Evolutionary conservation across 2,888 invertebrate species (phyloP).

Genomic region (Drosophila lutescens): DNA sequence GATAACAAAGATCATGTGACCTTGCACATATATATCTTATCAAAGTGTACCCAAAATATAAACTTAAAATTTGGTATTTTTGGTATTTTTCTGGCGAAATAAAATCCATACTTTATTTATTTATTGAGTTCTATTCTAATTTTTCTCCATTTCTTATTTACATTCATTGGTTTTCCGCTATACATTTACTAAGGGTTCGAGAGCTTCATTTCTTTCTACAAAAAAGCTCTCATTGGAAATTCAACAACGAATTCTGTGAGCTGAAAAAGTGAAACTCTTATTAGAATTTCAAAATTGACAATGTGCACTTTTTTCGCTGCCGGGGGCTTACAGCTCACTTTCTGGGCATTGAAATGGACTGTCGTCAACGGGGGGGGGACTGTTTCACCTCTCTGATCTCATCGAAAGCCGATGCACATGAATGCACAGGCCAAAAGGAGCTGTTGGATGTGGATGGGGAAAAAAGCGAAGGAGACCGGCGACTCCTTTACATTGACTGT

Average conservation of each 20-base stretch:
- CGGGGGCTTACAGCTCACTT: constrained; percentile 27
- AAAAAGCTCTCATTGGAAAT: background rate
- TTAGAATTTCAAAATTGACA: constrained; percentile 22
- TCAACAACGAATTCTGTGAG: background rate
- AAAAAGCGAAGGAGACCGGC: constrained; percentile 3
- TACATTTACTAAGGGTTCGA: background rate
- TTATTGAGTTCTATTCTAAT: background rate
- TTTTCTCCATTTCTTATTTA: background rate
- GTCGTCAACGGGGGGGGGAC: constrained; percentile 9
- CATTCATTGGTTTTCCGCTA: background rate
- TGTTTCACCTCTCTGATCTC: constrained; percentile 54
- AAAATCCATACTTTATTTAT: background rate
- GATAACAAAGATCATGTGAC: background rate
- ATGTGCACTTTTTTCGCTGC: background rate
- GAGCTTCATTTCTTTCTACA: background rate
- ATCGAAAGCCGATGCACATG: constrained; percentile 66
- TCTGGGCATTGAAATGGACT: constrained; percentile 24
- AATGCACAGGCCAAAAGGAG: constrained; percentile 48
- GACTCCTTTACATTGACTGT: constrained; percentile 36
- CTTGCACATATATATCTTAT: background rate
- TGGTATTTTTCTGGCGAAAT: too few species aligned
- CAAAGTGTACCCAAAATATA: background rate
- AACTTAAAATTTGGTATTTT: background rate
- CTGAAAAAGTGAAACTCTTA: constrained; percentile 8
- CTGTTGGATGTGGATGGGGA: background rate